Conservation (phyloP, 2,113 vertebrate species). For the Talpa occidentalis region DNA sequence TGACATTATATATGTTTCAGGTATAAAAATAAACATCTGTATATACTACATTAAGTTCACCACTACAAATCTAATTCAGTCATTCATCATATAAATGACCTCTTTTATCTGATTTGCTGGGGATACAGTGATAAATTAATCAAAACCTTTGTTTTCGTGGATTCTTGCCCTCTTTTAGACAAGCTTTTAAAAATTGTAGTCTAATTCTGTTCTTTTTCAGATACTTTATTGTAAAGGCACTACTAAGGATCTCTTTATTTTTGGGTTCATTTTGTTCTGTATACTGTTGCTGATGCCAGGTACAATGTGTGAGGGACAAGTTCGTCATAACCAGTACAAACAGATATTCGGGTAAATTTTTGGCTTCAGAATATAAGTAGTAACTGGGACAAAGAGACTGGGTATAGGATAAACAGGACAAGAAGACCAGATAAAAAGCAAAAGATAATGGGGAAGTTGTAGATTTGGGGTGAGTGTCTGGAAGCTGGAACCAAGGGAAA, state of each 20-base stretch:
- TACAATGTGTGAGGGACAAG: neutral
- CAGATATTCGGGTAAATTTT: neutral
- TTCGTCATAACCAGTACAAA: neutral
- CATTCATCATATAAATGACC: too few species aligned
- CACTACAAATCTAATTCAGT: too few species aligned
- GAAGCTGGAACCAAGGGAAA: neutral
- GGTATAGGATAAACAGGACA: neutral
- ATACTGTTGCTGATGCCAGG: neutral
- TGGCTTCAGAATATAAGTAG: neutral
- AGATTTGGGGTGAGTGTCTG: neutral
- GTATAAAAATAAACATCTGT: too few species aligned
- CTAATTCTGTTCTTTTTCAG: neutral
- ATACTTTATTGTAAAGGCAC: constrained; percentile 13
- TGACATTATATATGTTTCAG: too few species aligned
- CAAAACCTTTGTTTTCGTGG: neutral
- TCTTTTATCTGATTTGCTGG: neutral
- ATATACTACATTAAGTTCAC: too few species aligned
- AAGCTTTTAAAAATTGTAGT: neutral
- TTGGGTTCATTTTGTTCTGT: neutral
- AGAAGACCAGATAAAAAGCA: neutral
- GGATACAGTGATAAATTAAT: neutral
- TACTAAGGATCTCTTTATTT: constrained; percentile 22
- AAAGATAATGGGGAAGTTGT: neutral
- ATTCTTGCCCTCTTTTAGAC: neutral
- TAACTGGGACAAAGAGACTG: neutral